These are phyloP conservation scores for Homalodisca vitripennis DNA, from an alignment of 1,140 invertebrate species.

Conservation along the genomic window DNA sequence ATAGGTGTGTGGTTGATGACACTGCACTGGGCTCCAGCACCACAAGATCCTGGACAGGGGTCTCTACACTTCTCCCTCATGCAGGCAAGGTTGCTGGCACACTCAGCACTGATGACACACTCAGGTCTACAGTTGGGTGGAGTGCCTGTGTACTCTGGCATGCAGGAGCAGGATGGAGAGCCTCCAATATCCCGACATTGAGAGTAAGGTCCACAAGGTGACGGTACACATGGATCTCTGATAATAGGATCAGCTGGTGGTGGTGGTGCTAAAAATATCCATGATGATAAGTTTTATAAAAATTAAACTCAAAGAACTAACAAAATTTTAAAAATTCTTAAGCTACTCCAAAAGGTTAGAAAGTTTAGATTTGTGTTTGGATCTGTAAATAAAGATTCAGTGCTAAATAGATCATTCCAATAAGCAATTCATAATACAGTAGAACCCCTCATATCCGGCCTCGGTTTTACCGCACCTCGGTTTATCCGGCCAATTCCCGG, in stretches of 20 bases:
- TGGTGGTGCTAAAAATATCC: constrained; percentile 44
- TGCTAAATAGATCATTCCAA: too few relatives aligned
- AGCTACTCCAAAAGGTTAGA: too few relatives aligned
- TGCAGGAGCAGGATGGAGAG: constrained; percentile 48
- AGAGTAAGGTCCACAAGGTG: constrained; percentile 51
- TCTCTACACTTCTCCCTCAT: constrained; percentile 48
- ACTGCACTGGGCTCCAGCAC: constrained; percentile 49
- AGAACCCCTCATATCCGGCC: too few relatives aligned
- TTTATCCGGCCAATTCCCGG: too few relatives aligned
- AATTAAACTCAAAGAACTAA: too few relatives aligned
- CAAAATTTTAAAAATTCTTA: too few relatives aligned
- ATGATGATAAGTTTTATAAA: too few relatives aligned
- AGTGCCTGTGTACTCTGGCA: constrained; percentile 46
- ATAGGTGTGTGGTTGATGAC: constrained; percentile 51
- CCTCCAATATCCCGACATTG: constrained; percentile 46
- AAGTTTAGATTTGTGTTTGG: too few relatives aligned
- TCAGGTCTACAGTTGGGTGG: constrained; percentile 46
- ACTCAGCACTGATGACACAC: constrained; percentile 48
- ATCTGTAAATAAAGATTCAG: too few relatives aligned
- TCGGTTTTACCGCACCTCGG: too few relatives aligned
- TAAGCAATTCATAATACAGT: too few relatives aligned
- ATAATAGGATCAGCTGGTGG: constrained; percentile 43
- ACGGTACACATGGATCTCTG: constrained; percentile 58
- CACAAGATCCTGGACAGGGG: constrained; percentile 54
- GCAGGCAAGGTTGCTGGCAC: constrained; percentile 48